Evolutionary conservation across 2,888 invertebrate genomes (phyloP).

Genomic region (Odontomyia ornata): DNA sequence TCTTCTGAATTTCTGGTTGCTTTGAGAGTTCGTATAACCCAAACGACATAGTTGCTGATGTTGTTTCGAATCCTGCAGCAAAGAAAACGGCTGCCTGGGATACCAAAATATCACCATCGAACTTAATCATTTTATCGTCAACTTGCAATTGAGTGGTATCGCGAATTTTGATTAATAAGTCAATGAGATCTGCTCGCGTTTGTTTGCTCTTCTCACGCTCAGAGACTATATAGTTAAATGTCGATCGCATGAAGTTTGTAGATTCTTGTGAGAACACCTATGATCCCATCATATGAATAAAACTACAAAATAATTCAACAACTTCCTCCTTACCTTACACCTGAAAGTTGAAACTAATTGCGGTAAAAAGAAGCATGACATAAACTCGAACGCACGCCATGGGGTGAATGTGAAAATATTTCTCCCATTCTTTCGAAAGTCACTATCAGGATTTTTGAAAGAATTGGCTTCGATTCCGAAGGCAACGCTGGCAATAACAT

Average conservation of each 20-base stretch:
- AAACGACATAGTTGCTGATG: constrained; percentile 64
- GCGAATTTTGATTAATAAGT: constrained; percentile 64
- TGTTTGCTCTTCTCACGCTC: constrained; percentile 61
- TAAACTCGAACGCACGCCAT: constrained; percentile 56
- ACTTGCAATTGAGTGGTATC: constrained; percentile 54
- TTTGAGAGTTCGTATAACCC: constrained; percentile 63
- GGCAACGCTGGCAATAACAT: constrained; percentile 60
- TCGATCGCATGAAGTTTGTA: constrained; percentile 59
- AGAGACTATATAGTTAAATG: constrained; percentile 62
- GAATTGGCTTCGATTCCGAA: constrained; percentile 60
- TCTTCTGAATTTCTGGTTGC: constrained; percentile 62
- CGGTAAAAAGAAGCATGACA: constrained; percentile 58
- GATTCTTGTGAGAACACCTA: constrained; percentile 58
- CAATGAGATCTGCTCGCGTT: constrained; percentile 65
- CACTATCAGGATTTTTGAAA: constrained; percentile 57
- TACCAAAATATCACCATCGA: constrained; percentile 57
- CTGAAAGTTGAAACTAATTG: constrained; percentile 56
- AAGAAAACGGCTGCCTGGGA: constrained; percentile 62
- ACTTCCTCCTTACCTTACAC: constrained; percentile 53
- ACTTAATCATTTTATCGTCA: constrained; percentile 52
- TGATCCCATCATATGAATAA: not conserved
- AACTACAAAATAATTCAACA: not conserved
- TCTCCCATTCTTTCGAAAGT: constrained; percentile 57
- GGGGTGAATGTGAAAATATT: constrained; percentile 54
- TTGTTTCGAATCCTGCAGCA: constrained; percentile 62